Base-by-base conservation (phyloP, 2,113 vertebrate genomes). In the Notarius lentiginosus region DNA sequence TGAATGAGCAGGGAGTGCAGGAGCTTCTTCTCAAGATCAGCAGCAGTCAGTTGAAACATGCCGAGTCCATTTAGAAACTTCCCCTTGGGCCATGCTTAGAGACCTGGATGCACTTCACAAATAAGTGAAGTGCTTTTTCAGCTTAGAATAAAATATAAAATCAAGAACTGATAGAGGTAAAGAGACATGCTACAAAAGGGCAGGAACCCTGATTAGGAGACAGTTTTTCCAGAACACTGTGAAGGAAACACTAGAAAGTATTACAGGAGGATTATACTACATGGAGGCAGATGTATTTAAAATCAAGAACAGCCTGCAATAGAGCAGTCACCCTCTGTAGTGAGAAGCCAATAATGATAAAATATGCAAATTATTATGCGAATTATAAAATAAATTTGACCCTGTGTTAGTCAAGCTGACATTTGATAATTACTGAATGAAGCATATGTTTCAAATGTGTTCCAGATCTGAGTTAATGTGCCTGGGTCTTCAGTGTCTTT, bases 31-130 rank as follows among this genome's bases (percentile, higher is more conserved):
- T 63, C 75, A 56, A 91, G 84, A 82, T 86, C 82, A 87, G 68
- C 87, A 87, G 88, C 88, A 90, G 27, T 90, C 66, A 88, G 41
- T 84, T 82, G 79, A 89, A 89, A 65, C 65, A 79, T 88, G 76
- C 60, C 56, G 82, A 84, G 79, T 75, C 63, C 24, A 77, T 75
- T 75, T 49, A 49, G 24, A 51, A 75, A 75, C 72, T 24, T 75
- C 10, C 10, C 72, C 20, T 51, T 80, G 86, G 68, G 27, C 47
- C 34, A 34, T 30, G 56, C 7, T 49, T 75, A 51, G 41, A 24
- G 47, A 24, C 72, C 72, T 75, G 20, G 9, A 24, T 75, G 10
- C 47, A 12, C 20, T 75, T 73, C 4, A 75, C 53, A 80, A 83
- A 66, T 47, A 3, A 72, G 58, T 41, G 17, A 41, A 41, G 41